phyloP scores from a whole-genome alignment of 2,888 invertebrate species.

The Buathra laborator region DNA sequence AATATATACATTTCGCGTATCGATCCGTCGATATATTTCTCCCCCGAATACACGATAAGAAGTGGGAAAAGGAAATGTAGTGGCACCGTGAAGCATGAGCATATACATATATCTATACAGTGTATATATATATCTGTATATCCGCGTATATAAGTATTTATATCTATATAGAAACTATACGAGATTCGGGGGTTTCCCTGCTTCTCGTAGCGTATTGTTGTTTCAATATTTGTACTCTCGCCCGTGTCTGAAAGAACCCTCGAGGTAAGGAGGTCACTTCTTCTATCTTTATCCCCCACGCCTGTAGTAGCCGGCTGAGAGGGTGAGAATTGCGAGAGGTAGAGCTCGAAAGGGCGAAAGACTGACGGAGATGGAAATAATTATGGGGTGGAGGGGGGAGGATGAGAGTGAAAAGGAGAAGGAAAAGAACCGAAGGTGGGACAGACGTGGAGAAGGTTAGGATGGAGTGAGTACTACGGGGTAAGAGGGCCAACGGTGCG shows the following conservation, averaged over 20 bases:
- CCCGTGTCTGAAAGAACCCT: conserved; percentile 42
- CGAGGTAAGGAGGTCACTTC: conserved; percentile 53
- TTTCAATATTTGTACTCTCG: conserved; percentile 59
- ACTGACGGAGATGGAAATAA: conserved; percentile 36
- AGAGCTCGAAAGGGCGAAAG: conserved; percentile 61
- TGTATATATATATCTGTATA: not conserved
- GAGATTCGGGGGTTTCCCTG: conserved; percentile 16
- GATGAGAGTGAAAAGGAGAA: conserved; percentile 48
- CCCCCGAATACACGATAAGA: not conserved
- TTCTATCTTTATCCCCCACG: conserved; percentile 26
- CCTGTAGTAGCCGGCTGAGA: conserved; percentile 26
- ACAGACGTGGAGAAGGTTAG: conserved; percentile 10
- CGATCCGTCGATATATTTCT: conserved; percentile 39
- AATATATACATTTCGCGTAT: conserved; percentile 53
- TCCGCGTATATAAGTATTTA: not conserved
- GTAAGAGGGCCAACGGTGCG: conserved; percentile 2
- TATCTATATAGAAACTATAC: conserved; percentile 22
- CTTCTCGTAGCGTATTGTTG: conserved; percentile 42
- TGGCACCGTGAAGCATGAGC: not conserved
- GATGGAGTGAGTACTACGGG: not conserved
- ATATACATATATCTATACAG: conserved; percentile 1
- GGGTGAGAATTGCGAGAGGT: conserved; percentile 56
- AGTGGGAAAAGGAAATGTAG: conserved; percentile 23
- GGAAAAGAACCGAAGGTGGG: conserved; percentile 1
- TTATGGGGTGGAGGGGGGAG: conserved; percentile 53